Evolutionary conservation across 2,797 vertebrate species (phyloP).

Genomic region (Picus viridis): DNA sequence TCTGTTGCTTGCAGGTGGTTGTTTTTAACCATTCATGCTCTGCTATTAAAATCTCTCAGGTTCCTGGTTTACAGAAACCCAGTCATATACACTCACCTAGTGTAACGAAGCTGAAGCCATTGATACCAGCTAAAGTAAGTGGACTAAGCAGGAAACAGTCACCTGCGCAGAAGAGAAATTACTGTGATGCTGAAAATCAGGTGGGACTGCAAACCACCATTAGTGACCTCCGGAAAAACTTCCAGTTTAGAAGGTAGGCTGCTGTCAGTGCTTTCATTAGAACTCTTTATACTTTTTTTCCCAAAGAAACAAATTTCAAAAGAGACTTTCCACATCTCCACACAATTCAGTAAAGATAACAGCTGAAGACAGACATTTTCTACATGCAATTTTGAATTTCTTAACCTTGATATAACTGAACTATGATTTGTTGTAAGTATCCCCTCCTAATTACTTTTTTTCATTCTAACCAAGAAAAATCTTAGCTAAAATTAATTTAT

Average conservation of each 20-base stretch:
- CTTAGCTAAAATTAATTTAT: neutral
- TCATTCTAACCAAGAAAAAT: neutral
- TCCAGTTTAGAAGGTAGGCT: constrained; percentile 89
- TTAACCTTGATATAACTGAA: neutral
- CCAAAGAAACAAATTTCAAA: neutral
- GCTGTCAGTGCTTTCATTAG: neutral
- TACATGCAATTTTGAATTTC: neutral
- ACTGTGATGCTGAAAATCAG: constrained; percentile 84
- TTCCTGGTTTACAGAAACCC: constrained; percentile 82
- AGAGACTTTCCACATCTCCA: rapidly evolving
- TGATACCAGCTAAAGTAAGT: constrained; percentile 86
- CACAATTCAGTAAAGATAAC: neutral
- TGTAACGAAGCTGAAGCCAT: constrained; percentile 71
- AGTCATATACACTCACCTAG: constrained; percentile 51
- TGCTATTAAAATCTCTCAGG: constrained; percentile 71
- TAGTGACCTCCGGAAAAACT: constrained; percentile 90
- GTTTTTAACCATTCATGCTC: neutral
- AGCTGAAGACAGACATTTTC: neutral
- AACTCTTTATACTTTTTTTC: neutral
- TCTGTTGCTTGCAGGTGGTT: neutral
- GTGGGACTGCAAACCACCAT: constrained; percentile 86
- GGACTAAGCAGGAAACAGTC: constrained; percentile 85
- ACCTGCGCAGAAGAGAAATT: constrained; percentile 56
- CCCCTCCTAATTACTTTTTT: neutral
- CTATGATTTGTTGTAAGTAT: neutral